A percentile compares a stretch with the other conserved stretches of the same genome.
Evolutionary conservation across 1,140 invertebrate genomes (phyloP).

Genomic region (Apis mellifera): DNA sequence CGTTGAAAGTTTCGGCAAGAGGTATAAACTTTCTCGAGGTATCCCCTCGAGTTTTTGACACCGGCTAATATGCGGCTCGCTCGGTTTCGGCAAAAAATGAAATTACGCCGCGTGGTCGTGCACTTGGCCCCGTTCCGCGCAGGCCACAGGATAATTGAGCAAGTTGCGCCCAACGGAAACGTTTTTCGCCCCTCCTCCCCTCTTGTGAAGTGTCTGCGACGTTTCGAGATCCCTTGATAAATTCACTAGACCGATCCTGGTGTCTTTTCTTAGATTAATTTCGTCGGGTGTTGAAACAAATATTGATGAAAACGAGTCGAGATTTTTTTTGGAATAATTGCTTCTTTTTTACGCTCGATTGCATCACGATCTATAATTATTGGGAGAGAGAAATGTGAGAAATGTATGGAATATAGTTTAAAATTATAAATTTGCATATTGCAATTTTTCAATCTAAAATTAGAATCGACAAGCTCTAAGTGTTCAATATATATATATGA

Average conservation of each 20-base stretch:
- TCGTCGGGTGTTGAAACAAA: not conserved
- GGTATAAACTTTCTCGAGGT: not conserved
- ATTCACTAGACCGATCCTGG: not conserved
- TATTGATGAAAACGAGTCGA: no score
- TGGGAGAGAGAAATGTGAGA: no score
- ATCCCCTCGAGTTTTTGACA: slow-evolving; percentile 1
- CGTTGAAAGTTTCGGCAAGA: not conserved
- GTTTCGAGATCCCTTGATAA: slow-evolving; percentile 2
- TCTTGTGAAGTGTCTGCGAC: not conserved
- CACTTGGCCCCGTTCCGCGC: slow-evolving; percentile 8
- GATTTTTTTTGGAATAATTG: no score
- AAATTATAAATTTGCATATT: no score
- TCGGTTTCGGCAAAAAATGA: slow-evolving; percentile 4
- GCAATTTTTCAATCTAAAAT: not conserved
- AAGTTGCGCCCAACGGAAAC: not conserved
- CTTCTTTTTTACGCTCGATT: no score
- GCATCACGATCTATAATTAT: no score
- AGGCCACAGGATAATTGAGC: slow-evolving; percentile 6
- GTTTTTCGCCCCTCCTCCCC: not conserved
- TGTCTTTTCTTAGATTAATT: not conserved
- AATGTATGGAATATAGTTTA: no score
- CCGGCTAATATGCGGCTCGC: slow-evolving; percentile 2
- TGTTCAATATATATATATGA: not conserved
- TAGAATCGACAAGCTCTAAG: not conserved
- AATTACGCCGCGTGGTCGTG: slow-evolving; percentile 4